These are phyloP conservation scores for Galeruca laticollis DNA, from an alignment of 2,888 invertebrate species.

Conservation along the genomic window DNA sequence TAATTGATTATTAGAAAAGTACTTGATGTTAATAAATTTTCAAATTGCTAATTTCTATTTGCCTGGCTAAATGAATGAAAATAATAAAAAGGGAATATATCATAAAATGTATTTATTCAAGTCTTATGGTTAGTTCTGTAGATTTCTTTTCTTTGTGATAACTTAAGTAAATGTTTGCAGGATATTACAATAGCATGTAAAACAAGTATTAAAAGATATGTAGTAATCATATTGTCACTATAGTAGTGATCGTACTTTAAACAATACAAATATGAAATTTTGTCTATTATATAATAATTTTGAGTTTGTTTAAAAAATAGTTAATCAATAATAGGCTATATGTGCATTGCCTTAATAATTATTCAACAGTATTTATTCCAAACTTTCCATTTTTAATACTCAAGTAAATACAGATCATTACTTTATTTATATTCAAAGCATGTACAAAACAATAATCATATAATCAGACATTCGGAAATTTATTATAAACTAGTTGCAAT, in stretches of 20 bases:
- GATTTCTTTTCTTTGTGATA: neutral
- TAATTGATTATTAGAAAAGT: no score
- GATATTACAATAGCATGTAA: neutral
- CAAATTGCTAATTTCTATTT: no score
- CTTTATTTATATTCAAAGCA: neutral
- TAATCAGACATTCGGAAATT: neutral
- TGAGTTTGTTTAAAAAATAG: neutral
- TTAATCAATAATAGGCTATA: neutral
- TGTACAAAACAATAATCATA: neutral
- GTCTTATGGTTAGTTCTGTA: no score
- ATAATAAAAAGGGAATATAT: neutral
- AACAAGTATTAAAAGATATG: neutral
- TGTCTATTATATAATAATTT: conserved; percentile 8
- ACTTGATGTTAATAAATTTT: no score
- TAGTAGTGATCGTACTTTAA: neutral
- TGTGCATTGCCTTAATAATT: neutral
- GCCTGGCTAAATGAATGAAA: neutral
- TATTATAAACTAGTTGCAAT: neutral
- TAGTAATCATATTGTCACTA: neutral
- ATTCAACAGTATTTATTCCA: neutral
- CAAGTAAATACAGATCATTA: neutral
- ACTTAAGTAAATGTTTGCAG: neutral
- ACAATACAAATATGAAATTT: neutral
- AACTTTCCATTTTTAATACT: conserved; percentile 5
- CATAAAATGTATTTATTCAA: neutral